A percentile compares a stretch with the other conserved stretches of the same genome.
phyloP scores from a whole-genome alignment of 2,888 invertebrate genomes.

The Papilio demoleus region DNA sequence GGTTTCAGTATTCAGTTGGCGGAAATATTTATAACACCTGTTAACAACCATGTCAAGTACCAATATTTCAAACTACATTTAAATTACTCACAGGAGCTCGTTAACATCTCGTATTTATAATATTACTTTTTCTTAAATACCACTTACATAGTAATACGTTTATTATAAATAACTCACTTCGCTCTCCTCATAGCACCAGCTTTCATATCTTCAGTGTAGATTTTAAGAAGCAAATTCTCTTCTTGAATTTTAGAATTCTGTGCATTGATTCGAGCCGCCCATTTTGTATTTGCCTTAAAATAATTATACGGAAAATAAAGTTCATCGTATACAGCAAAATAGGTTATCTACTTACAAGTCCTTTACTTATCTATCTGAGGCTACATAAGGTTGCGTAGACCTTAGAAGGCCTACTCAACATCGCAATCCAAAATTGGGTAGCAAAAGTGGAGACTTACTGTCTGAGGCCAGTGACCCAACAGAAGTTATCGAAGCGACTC shows the following conservation, averaged over 20 bases:
- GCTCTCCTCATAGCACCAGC: slow-evolving; percentile 63
- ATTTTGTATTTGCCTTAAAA: slow-evolving; percentile 69
- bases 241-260: slow-evolving; percentile 74
- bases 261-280: slow-evolving; percentile 66
- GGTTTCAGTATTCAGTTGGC: slow-evolving; percentile 17
- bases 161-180: slow-evolving; percentile 57
- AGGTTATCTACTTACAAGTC: neutral
- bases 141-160: neutral
- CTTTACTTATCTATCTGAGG: neutral
- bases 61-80: neutral
- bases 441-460: no score
- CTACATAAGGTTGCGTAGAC: no score
- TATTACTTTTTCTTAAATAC: no score
- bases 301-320: no score
- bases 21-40: slow-evolving; percentile 21
- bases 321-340: neutral
- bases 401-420: no score
- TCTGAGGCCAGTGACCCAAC: neutral
- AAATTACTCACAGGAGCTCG: no score
- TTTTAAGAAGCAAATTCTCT: slow-evolving; percentile 65
- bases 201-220: slow-evolving; percentile 73
- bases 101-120: no score
- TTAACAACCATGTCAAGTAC: neutral
- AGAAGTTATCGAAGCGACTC: no score
- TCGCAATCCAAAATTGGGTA: no score